A percentile compares a stretch with the other conserved stretches of the same genome.
phyloP scores from a whole-genome alignment of 2,113 vertebrate species.

The Pholis gunnellus region DNA sequence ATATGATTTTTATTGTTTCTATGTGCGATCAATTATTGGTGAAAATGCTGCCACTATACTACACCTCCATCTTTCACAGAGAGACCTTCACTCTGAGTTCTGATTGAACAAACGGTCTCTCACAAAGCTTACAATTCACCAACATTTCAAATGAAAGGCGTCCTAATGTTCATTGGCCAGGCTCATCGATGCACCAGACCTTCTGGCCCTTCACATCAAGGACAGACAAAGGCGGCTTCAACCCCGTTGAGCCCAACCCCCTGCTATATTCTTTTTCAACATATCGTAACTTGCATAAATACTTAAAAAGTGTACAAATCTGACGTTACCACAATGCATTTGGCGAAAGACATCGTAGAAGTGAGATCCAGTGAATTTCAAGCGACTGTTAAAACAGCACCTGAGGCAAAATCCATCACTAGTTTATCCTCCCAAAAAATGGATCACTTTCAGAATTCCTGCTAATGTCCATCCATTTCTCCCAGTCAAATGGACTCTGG shows the following conservation, averaged over 20 bases:
- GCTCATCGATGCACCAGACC: slow-evolving; percentile 7
- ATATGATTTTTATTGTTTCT: background rate
- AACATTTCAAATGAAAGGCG: slow-evolving; percentile 1
- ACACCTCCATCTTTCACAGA: background rate
- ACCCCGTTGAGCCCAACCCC: background rate
- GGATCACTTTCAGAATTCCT: slow-evolving; percentile 74
- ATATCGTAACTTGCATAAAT: slow-evolving; percentile 12
- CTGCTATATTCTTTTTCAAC: background rate
- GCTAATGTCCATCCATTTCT: slow-evolving; percentile 80
- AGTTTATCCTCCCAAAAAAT: slow-evolving; percentile 62
- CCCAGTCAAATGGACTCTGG: slow-evolving; percentile 79
- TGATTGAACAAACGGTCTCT: background rate
- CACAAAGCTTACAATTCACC: background rate
- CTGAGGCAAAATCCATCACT: slow-evolving; percentile 65
- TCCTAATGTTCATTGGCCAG: background rate
- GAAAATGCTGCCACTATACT: background rate
- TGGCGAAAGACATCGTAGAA: slow-evolving; percentile 35
- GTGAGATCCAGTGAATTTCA: slow-evolving; percentile 32
- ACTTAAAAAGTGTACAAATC: background rate
- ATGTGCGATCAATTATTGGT: background rate
- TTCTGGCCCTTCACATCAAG: slow-evolving; percentile 2
- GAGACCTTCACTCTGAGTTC: background rate
- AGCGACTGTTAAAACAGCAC: slow-evolving; percentile 39
- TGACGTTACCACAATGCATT: slow-evolving; percentile 29
- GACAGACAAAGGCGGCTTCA: slow-evolving; percentile 34